Percentiles rank a stretch among this genome's conserved stretches.
Conservation (phyloP, 1,140 invertebrate genomes). For the Phortica variegata region DNA sequence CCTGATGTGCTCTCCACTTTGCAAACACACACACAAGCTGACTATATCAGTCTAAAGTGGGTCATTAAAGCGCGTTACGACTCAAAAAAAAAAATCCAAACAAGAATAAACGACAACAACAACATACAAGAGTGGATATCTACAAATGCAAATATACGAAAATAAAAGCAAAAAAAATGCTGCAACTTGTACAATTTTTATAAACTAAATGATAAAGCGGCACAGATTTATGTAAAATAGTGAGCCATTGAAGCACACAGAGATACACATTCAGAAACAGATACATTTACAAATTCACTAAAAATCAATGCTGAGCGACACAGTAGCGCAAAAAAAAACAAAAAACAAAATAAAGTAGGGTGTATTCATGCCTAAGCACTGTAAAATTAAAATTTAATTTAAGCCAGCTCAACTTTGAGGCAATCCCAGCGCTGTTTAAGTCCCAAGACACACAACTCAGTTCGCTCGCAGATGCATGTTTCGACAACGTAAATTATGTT, state of each 20-base stretch:
- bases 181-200: conserved; percentile 1
- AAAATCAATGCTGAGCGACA: too few species aligned
- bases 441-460: conserved; percentile 19
- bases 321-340: neutral
- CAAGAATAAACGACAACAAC: too few species aligned
- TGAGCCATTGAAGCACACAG: too few species aligned
- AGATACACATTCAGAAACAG: too few species aligned
- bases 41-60: conserved; percentile 17
- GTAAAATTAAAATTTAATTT: conserved; percentile 55
- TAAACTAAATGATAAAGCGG: conserved; percentile 4
- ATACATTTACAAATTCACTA: too few species aligned
- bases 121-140: conserved; percentile 10
- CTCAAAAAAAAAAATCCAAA: too few species aligned
- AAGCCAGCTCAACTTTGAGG: conserved; percentile 29
- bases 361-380: conserved; percentile 49
- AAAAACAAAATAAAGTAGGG: neutral
- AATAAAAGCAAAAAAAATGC: too few species aligned
- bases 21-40: too few species aligned
- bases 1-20: too few species aligned
- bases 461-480: conserved; percentile 32
- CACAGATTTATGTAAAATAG: neutral
- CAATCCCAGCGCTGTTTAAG: conserved; percentile 28
- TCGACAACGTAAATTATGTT: conserved; percentile 55
- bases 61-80: too few species aligned
- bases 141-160: too few species aligned